Conservation (phyloP, 2,113 vertebrate species). For the Gallinago media region DNA sequence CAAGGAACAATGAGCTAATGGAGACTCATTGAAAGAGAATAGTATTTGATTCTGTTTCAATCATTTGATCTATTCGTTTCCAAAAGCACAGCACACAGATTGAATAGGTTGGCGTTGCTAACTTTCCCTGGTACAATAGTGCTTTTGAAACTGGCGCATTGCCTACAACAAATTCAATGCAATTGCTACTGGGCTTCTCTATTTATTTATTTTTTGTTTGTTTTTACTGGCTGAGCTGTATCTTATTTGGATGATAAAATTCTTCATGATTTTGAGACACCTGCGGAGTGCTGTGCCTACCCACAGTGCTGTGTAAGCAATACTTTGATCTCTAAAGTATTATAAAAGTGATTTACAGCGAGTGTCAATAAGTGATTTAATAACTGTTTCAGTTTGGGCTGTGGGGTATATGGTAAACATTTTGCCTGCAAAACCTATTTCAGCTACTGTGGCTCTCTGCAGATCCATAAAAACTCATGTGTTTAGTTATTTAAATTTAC, state of each 20-base stretch:
- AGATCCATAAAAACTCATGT: background rate
- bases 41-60: slow-evolving; percentile 31
- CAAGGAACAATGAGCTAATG: background rate
- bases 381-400: background rate
- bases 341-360: background rate
- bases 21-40: background rate
- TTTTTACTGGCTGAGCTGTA: background rate
- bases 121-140: background rate
- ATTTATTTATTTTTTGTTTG: background rate
- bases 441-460: background rate
- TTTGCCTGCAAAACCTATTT: background rate
- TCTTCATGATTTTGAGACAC: background rate
- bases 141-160: background rate
- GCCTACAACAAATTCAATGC: background rate
- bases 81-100: background rate
- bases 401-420: background rate
- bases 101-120: background rate
- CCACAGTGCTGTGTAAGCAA: background rate
- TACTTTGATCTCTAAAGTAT: background rate
- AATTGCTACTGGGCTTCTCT: background rate
- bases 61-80: slow-evolving; percentile 36
- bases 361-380: background rate
- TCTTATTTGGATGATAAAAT: background rate
- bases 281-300: background rate
- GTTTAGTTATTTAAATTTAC: background rate